Evolutionary conservation across 2,888 invertebrate genomes (phyloP).

Genomic region (Allacma fusca): DNA sequence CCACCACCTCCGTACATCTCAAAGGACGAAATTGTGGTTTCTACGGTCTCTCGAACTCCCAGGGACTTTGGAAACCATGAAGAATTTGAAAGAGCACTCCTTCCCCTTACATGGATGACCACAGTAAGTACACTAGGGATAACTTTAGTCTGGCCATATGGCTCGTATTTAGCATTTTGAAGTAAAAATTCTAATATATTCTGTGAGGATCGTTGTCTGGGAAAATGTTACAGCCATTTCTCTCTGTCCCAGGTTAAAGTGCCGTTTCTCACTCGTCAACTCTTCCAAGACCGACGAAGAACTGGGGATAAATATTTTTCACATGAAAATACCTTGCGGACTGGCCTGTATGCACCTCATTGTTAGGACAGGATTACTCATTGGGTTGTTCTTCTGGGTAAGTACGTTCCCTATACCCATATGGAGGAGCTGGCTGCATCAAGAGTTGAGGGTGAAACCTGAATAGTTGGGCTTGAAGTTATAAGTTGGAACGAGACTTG

Average conservation of each 20-base stretch:
- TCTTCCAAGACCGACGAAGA: not conserved
- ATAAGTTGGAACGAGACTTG: not conserved
- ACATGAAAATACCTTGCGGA: conserved; percentile 9
- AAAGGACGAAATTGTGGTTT: conserved; percentile 13
- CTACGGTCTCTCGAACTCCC: not conserved
- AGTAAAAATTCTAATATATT: not conserved
- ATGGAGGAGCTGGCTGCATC: too few species aligned
- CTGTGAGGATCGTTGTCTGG: not conserved
- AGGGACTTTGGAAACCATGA: not conserved
- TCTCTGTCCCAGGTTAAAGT: not conserved
- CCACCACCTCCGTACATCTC: conserved; percentile 39
- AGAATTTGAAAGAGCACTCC: not conserved
- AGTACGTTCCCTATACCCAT: too few species aligned
- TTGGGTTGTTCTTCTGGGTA: too few species aligned
- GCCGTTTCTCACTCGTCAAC: not conserved
- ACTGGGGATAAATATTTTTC: conserved; percentile 10
- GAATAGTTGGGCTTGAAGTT: not conserved
- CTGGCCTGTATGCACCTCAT: not conserved
- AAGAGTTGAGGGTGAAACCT: conserved; percentile 10
- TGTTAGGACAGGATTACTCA: not conserved
- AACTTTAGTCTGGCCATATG: not conserved
- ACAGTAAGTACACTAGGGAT: not conserved
- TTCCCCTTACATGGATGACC: not conserved
- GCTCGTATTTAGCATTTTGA: not conserved
- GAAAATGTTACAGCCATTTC: conserved; percentile 27